Base-by-base conservation (phyloP, 2,797 vertebrate species). In the Pangasius macronema region DNA sequence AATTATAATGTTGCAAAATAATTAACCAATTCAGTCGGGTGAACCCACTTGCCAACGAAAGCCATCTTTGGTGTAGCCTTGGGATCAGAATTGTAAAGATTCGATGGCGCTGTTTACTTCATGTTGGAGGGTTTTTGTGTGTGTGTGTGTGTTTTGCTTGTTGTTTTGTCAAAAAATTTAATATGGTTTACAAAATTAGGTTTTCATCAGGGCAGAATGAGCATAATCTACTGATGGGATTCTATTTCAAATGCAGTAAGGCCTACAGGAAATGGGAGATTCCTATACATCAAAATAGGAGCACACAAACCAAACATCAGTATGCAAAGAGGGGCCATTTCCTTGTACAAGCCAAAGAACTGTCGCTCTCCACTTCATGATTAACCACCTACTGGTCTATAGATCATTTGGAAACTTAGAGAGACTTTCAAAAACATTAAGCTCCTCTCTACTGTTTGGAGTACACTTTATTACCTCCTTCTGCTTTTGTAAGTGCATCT, bases 401-500 rank as follows among this genome's bases (percentile, higher is more conserved):
- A 87, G 59, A 59, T 59, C 5, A 49, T 18, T 22, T 27, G 30
- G 49, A 67, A 70, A 87, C 55, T 65, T 80, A 86, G 72, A 84
- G 42, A 70, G 83, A 85, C 36, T 85, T 88, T 88, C 24, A 85
- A 85, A 88, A 87, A 91, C 75, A 89, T 87, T 87, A 90, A 90
- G 89, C 89, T 88, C 80, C 87, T 89, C 8, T 10, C 36, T 16
- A 57, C 86, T 87, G 89, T 92, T 91, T 90, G 91, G 85, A 89
- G 80, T 89, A 87, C 88, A 89, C 90, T 90, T 91, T 92, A 93
- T 91, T 93, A 85, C 88, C 57, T 86, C 91, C 92, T 88, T 90
- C 88, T 83, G 87, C 22, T 61, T 91, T 94, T 93, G 63, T 89
- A 90, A 91, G 90, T 90, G 63, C 76, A 55, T 20, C 82, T 85